Evolutionary conservation across 2,113 vertebrate genomes (phyloP), one percentile per base, ranked within the genome.

Genomic region (Herpailurus yagouaroundi): DNA sequence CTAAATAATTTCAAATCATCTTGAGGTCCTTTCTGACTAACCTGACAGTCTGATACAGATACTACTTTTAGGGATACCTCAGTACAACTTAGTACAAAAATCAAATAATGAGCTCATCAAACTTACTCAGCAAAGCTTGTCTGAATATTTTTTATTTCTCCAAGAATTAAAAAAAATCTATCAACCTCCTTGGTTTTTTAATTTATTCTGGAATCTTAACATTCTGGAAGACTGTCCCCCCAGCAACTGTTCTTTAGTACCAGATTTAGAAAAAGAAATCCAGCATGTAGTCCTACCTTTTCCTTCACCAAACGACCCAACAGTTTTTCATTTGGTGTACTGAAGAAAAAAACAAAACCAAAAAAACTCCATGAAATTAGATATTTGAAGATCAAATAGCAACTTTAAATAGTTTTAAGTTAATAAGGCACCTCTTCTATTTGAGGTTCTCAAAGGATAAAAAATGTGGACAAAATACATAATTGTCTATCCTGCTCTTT

Each of bases 311-410:
- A 98, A 79, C 99, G 99, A 71, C 99, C 99, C 88, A 99, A 99
- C 29, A 99, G 99, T 93, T 99, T 99, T 97, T 99, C 99, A 98
- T 99, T 99, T 74, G 99, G 99, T 2, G 99, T 99, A 97, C 99
- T 99, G 97, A 91, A 99, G 97, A 91, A 99, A 98, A 89, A 98
- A 48, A 97, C 95, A 68, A 38, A n/a, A 45, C 45, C 25, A 45
- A 97, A 95, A 79, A 9, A 8, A 7, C 73, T 31, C 45, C 77
- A 95, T 36, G 29, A 97, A 96, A 85, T 68, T 69, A 95, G 33
- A 6, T 96, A 48, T 45, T 33, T 88, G 60, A 97, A 64, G 63
- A 68, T 97, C 68, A 80, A 94, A 95, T 0, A 79, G 41, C 81
- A 89, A 81, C 31, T 83, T 74, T 77, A 55, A 82, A 90, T 13